Percentiles rank a stretch among this genome's conserved stretches.
These are phyloP conservation scores for Candidula unifasciata DNA, from an alignment of 2,888 invertebrate species.

Conservation along the genomic window DNA sequence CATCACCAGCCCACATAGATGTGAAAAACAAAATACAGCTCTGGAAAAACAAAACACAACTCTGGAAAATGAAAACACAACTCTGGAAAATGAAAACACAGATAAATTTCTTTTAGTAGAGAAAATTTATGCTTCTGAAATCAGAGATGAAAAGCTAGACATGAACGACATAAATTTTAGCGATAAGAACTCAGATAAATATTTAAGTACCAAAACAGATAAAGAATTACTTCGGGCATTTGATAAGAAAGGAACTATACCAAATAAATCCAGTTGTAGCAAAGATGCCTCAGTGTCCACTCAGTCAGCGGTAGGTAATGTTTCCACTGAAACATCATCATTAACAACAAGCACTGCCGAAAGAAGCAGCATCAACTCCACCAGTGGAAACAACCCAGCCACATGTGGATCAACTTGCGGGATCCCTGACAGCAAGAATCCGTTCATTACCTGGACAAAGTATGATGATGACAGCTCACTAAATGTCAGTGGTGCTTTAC, in stretches of 20 bases:
- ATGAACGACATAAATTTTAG: neutral
- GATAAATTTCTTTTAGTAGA: neutral
- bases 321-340: neutral
- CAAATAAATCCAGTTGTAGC: neutral
- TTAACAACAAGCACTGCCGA: neutral
- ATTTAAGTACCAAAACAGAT: too few species aligned
- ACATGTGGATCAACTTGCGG: constrained; percentile 40
- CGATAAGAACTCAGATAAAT: neutral
- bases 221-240: neutral
- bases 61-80: too few species aligned
- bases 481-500: constrained; percentile 8
- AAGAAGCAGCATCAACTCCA: constrained; percentile 21
- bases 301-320: neutral
- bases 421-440: constrained; percentile 47
- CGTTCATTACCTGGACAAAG: constrained; percentile 51
- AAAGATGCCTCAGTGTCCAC: neutral
- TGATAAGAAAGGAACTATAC: neutral
- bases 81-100: neutral
- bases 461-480: constrained; percentile 42
- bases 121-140: constrained; percentile 3
- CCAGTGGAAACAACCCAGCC: neutral
- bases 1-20: neutral
- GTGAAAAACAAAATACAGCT: neutral
- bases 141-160: constrained; percentile 18
- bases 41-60: too few species aligned